These are phyloP conservation scores for Drosophila cracens DNA, from an alignment of 2,888 invertebrate species.

Conservation along the genomic window DNA sequence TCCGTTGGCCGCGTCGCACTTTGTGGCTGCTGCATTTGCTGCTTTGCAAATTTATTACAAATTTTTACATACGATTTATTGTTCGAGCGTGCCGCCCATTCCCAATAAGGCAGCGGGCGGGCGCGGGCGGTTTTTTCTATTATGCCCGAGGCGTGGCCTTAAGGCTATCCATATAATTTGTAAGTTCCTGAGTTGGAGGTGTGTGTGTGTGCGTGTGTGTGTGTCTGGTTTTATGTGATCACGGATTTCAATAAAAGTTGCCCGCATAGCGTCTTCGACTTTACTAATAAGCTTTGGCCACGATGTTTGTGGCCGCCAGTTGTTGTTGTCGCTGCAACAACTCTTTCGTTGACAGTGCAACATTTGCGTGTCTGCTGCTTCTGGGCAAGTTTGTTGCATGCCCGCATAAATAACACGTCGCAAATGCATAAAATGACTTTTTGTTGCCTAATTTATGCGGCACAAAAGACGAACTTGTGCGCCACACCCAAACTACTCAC, in stretches of 20 bases:
- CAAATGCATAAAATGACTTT: slow-evolving; percentile 79
- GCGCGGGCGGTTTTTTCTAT: slow-evolving; percentile 50
- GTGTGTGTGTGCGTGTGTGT: background rate
- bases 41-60: slow-evolving; percentile 77
- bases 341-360: slow-evolving; percentile 58
- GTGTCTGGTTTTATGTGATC: slow-evolving; percentile 32
- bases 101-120: background rate
- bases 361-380: slow-evolving; percentile 51
- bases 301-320: slow-evolving; percentile 47
- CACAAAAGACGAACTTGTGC: slow-evolving; percentile 64
- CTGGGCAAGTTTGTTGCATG: slow-evolving; percentile 72
- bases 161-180: slow-evolving; percentile 50
- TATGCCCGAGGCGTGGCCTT: slow-evolving; percentile 43
- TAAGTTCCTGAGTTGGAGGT: slow-evolving; percentile 1
- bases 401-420: slow-evolving; percentile 79
- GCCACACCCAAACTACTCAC: slow-evolving; percentile 9
- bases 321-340: background rate
- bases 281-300: slow-evolving; percentile 71
- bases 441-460: slow-evolving; percentile 79
- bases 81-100: slow-evolving; percentile 63
- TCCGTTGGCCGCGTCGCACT: slow-evolving; percentile 58
- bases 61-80: slow-evolving; percentile 79
- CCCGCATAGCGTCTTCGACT: slow-evolving; percentile 52
- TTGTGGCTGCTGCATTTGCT: slow-evolving; percentile 70
- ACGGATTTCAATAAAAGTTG: slow-evolving; percentile 64